These are phyloP conservation scores for Euwallacea fornicatus DNA, from an alignment of 1,140 invertebrate genomes.

Conservation along the genomic window DNA sequence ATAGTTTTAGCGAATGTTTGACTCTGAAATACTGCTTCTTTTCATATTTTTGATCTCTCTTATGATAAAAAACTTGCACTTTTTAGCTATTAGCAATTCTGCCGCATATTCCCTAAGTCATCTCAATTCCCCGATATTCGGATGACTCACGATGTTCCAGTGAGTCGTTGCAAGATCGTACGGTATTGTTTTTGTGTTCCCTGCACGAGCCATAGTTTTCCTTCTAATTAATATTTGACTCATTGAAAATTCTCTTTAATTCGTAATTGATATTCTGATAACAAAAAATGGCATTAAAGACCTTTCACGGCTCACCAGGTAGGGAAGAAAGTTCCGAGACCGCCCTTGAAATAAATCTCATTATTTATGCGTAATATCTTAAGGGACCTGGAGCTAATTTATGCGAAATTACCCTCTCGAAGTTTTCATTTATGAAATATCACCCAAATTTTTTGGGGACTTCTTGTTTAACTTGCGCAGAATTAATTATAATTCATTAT, in stretches of 20 bases:
- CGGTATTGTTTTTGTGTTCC: too few species aligned
- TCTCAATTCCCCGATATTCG: too few species aligned
- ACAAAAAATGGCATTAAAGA: background rate
- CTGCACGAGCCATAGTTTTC: too few species aligned
- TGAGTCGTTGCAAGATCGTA: too few species aligned
- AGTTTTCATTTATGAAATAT: slow-evolving; percentile 21
- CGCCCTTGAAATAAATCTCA: slow-evolving; percentile 18
- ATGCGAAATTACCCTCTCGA: slow-evolving; percentile 18
- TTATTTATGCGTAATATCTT: slow-evolving; percentile 26
- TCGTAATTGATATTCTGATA: slow-evolving; percentile 4
- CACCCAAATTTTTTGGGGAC: slow-evolving; percentile 7
- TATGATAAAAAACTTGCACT: too few species aligned
- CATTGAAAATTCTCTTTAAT: background rate
- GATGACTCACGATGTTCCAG: too few species aligned
- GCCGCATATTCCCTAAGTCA: too few species aligned
- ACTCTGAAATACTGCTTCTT: too few species aligned
- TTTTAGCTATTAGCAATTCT: too few species aligned
- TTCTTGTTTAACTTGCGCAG: slow-evolving; percentile 6
- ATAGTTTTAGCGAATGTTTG: too few species aligned
- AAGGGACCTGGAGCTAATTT: slow-evolving; percentile 10
- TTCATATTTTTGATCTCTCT: too few species aligned
- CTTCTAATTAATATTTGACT: background rate
- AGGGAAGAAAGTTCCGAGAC: background rate
- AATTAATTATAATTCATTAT: slow-evolving; percentile 10
- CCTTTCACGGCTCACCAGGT: background rate